Percentiles rank a stretch among this genome's conserved stretches.
Conservation (phyloP, 2,797 vertebrate species). For the Lepidocolaptes lacrymiger region DNA sequence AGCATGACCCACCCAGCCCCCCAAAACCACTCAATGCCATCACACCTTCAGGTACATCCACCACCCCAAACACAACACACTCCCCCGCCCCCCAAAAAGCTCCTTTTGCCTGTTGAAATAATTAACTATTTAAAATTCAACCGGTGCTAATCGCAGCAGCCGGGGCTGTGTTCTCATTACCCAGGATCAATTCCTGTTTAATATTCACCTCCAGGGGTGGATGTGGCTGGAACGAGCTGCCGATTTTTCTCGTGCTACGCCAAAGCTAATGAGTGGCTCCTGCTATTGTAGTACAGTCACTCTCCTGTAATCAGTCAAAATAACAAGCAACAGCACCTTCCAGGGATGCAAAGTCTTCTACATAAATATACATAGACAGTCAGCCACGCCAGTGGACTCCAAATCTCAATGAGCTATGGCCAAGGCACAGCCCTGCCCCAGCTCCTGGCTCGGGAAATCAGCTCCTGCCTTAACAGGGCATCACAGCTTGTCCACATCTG, state of each 20-base stretch:
- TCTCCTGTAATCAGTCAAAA: slow-evolving; percentile 78
- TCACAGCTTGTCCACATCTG: neutral
- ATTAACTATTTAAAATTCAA: slow-evolving; percentile 83
- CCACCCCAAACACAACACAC: neutral
- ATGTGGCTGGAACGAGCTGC: slow-evolving; percentile 74
- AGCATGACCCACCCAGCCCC: neutral
- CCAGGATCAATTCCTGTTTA: slow-evolving; percentile 81
- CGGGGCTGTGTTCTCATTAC: slow-evolving; percentile 78
- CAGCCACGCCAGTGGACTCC: slow-evolving; percentile 1
- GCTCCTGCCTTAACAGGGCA: neutral
- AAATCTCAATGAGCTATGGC: slow-evolving; percentile 55
- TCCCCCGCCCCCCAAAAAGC: neutral
- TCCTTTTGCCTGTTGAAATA: slow-evolving; percentile 52
- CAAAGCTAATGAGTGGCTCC: slow-evolving; percentile 78
- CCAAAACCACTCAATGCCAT: neutral
- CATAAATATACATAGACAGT: slow-evolving; percentile 72
- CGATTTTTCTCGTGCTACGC: slow-evolving; percentile 62
- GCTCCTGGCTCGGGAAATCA: neutral
- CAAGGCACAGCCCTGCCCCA: neutral
- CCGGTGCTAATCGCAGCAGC: slow-evolving; percentile 68
- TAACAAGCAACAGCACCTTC: slow-evolving; percentile 78
- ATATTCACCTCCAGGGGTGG: slow-evolving; percentile 80
- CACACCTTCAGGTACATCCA: neutral
- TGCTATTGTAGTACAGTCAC: slow-evolving; percentile 68
- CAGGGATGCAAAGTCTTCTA: slow-evolving; percentile 55